Base-by-base conservation (phyloP, 2,888 invertebrate genomes). In the Subacronicta megacephala region DNA sequence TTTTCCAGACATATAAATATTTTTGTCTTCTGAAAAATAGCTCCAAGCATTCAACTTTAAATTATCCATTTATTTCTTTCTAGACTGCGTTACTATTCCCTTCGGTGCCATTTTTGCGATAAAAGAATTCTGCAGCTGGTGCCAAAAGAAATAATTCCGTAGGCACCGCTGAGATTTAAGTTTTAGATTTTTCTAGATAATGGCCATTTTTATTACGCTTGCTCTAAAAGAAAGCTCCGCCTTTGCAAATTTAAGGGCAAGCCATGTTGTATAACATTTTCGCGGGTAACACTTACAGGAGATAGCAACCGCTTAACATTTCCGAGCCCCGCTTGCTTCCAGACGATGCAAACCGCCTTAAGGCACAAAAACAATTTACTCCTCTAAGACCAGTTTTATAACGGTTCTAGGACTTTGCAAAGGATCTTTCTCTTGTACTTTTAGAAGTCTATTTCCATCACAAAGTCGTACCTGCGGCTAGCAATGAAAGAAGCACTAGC, bases 281-380 rank as follows among this genome's bases (percentile, higher is more conserved):
- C 45, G 29, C 47, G 47, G 62, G 55, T 47, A 62, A 72, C 70
- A 60, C 74, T 60, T 63, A 70, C 55, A 69, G 50, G 54, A 56
- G 55, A 72, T 62, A 56, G 72, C 47, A 45, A 72, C 62, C 75
- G 78, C 68, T 80, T 78, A 78, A 80, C 78, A 78, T 77, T 78
- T 78, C 60, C 69, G 62, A 47, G 59, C 72, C 62, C 35, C 61
- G 44, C 70, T 77, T 68, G 59, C 52, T 62, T 47, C 77, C 77
- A 83, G 85, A 81, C 79, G 77, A 69, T 74, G 79, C 76, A 80
- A 82, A 83, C 72, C 76, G 91, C 93, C 88, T 73, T 56, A 65
- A 81, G 93, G 92, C 88, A 91, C 81, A 92, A 93, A 93, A 93
- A 91, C 92, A 91, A 93, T 93, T 92, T 92, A 73, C 90, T 82